A percentile compares a stretch with the other conserved stretches of the same genome.
These are phyloP conservation scores for Ceratosolen fusciceps DNA, from an alignment of 1,140 invertebrate species.

Conservation along the genomic window DNA sequence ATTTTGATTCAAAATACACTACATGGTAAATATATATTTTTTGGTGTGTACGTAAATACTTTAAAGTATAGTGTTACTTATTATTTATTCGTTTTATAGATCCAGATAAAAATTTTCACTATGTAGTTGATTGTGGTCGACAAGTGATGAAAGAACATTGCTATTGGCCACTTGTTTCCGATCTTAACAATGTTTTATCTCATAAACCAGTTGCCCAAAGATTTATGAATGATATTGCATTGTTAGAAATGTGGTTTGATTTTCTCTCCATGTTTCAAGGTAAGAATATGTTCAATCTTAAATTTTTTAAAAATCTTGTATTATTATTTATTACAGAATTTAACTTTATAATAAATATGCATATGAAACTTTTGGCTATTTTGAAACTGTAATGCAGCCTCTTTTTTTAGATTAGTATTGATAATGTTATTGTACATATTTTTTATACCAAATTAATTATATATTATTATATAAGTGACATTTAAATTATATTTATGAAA, in stretches of 20 bases:
- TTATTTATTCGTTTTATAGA: conserved; percentile 71
- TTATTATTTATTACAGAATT: no score
- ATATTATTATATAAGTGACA: no score
- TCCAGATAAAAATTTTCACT: conserved; percentile 85
- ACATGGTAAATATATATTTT: conserved; percentile 76
- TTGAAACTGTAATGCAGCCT: no score
- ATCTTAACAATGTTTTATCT: conserved; percentile 97
- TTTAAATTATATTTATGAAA: no score
- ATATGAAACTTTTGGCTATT: no score
- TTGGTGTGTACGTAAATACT: neutral
- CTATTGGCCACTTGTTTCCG: conserved; percentile 97
- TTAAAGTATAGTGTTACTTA: neutral
- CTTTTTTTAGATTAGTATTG: no score
- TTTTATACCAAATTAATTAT: no score
- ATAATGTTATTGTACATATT: no score
- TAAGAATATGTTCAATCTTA: conserved; percentile 57
- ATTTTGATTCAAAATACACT: conserved; percentile 90
- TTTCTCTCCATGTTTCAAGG: conserved; percentile 96
- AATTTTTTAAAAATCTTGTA: no score
- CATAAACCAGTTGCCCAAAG: conserved; percentile 90
- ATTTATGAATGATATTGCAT: conserved; percentile 88
- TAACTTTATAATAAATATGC: no score
- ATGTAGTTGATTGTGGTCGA: conserved; percentile 93
- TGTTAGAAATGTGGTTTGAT: conserved; percentile 95
- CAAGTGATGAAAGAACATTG: conserved; percentile 97